Evolutionary conservation across 1,140 invertebrate genomes (phyloP).

Genomic region (Chelonus insularis): DNA sequence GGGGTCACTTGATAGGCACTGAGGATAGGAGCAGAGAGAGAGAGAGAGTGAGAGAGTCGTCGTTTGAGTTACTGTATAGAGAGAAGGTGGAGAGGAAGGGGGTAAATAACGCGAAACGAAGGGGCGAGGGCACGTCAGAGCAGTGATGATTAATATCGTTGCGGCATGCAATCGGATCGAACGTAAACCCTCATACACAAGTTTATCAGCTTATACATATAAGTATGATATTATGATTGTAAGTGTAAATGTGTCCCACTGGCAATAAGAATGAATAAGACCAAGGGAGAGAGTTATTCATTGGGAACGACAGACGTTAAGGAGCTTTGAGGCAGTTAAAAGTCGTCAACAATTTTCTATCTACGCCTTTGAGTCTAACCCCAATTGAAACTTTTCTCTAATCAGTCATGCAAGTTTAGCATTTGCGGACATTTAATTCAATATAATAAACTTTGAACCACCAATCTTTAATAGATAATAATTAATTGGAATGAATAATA

Average conservation of each 20-base stretch:
- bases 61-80: constrained; percentile 21
- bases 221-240: background rate
- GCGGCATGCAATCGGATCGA: constrained; percentile 56
- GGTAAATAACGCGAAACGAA: constrained; percentile 49
- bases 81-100: constrained; percentile 39
- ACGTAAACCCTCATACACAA: constrained; percentile 25
- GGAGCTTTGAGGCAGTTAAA: constrained; percentile 2
- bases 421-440: background rate
- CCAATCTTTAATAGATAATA: too few relatives aligned
- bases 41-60: background rate
- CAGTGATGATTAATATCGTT: constrained; percentile 55
- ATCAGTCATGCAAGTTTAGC: background rate
- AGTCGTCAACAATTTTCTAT: constrained; percentile 7
- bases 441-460: too few relatives aligned
- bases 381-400: background rate
- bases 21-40: constrained; percentile 23
- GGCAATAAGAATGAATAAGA: constrained; percentile 11
- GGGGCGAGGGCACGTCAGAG: constrained; percentile 52
- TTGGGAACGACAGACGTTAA: background rate
- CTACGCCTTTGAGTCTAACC: constrained; percentile 1
- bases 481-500: too few relatives aligned
- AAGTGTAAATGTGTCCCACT: constrained; percentile 11
- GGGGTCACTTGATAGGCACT: constrained; percentile 14
- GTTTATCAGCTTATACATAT: background rate
- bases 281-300: background rate